Conservation (phyloP, 2,797 vertebrate species). For the Cyclopterus lumpus region DNA sequence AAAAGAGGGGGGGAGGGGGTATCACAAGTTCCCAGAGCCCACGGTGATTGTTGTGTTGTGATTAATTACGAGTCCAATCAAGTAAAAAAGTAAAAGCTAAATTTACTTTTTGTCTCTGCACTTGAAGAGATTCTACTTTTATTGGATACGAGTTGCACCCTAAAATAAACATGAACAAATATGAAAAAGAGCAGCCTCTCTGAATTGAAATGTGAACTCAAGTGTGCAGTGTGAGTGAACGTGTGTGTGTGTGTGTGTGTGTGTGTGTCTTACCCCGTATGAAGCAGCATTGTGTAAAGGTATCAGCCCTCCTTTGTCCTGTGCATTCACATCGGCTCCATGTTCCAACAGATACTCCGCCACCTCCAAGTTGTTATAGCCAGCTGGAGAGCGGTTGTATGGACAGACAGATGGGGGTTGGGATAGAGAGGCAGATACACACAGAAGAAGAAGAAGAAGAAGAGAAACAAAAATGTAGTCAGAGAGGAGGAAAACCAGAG, state of each 20-base stretch:
- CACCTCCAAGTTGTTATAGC: slow-evolving; percentile 97
- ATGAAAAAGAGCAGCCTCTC: not conserved
- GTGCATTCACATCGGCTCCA: slow-evolving; percentile 95
- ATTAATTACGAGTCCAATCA: not conserved
- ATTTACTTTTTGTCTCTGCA: too few species aligned
- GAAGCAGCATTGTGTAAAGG: slow-evolving; percentile 96
- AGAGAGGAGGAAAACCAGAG: slow-evolving; percentile 22
- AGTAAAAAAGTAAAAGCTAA: not conserved
- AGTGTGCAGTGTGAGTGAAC: not conserved
- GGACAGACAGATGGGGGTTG: not conserved
- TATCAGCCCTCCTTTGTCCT: slow-evolving; percentile 97
- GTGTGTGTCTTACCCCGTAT: slow-evolving; percentile 88
- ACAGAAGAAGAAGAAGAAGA: not conserved
- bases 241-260: not conserved
- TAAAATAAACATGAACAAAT: not conserved
- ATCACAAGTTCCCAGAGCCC: not conserved
- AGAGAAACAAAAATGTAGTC: slow-evolving; percentile 20
- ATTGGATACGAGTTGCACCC: not conserved
- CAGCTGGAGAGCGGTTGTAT: slow-evolving; percentile 79
- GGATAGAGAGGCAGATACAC: not conserved
- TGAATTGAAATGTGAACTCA: not conserved
- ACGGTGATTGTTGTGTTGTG: not conserved
- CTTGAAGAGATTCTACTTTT: not conserved
- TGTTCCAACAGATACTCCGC: slow-evolving; percentile 96
- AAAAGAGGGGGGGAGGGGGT: too few species aligned